Percentiles rank a stretch among this genome's conserved stretches.
phyloP scores from a whole-genome alignment of 2,113 vertebrate genomes.

The Melierax canorus region DNA sequence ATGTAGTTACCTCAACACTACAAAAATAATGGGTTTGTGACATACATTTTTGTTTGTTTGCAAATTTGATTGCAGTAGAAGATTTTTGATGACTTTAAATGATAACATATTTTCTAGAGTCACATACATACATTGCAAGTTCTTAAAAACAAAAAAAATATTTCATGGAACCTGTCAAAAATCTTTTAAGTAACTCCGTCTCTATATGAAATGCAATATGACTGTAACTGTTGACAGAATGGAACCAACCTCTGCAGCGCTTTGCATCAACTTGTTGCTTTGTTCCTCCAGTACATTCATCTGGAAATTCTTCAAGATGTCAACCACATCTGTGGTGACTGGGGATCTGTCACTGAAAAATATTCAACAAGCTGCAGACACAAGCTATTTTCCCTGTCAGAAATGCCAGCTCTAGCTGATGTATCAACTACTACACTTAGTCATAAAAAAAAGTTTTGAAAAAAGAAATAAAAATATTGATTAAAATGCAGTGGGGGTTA shows the following conservation, averaged over 20 bases:
- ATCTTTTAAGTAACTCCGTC: not conserved
- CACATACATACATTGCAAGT: not conserved
- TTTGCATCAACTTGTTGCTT: not conserved
- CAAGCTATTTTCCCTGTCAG: not conserved
- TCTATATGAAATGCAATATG: not conserved
- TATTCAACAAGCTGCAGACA: not conserved
- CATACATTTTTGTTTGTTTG: not conserved
- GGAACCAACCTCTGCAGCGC: not conserved
- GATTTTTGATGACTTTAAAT: not conserved
- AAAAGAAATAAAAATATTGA: not conserved
- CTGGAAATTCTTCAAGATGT: conserved; percentile 12
- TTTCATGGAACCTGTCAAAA: not conserved
- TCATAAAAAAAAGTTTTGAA: not conserved
- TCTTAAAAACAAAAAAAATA: not conserved
- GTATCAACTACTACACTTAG: not conserved
- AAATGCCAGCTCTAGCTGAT: not conserved
- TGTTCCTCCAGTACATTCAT: not conserved
- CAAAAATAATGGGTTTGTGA: not conserved
- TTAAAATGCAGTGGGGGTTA: not conserved
- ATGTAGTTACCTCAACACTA: not conserved
- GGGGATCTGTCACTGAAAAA: not conserved
- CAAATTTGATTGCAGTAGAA: not conserved
- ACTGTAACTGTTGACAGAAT: not conserved
- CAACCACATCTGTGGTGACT: not conserved
- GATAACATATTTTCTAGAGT: not conserved